Evolutionary conservation across 2,888 invertebrate species (phyloP).

Genomic region (Conistra vaccinii): DNA sequence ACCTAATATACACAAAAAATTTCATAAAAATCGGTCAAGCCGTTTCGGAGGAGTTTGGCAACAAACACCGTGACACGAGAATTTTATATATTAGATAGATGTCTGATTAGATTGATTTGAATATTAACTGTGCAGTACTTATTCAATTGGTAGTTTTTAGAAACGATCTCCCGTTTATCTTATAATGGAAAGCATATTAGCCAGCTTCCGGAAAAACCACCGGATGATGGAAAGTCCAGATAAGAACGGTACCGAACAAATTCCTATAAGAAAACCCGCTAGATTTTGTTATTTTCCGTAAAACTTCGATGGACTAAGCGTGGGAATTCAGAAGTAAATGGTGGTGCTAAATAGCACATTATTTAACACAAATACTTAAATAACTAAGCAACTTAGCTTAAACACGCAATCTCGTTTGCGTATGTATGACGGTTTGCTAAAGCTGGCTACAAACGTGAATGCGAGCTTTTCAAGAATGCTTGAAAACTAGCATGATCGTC

Average conservation of each 20-base stretch:
- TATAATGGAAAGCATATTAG: too few relatives aligned
- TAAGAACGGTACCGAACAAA: neutral
- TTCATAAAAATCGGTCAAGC: too few relatives aligned
- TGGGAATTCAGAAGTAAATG: conserved; percentile 52
- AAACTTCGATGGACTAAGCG: conserved; percentile 19
- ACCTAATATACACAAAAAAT: too few relatives aligned
- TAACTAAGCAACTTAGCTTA: conserved; percentile 35
- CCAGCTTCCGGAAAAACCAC: neutral
- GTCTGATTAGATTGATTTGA: too few relatives aligned
- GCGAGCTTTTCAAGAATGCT: neutral
- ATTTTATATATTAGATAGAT: too few relatives aligned
- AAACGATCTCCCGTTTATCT: neutral
- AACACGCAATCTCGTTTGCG: conserved; percentile 48
- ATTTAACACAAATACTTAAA: conserved; percentile 50
- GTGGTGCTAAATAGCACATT: conserved; percentile 53
- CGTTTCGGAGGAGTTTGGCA: too few relatives aligned
- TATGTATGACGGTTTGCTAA: conserved; percentile 16
- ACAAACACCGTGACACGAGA: too few relatives aligned
- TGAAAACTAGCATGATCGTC: neutral
- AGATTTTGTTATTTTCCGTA: neutral
- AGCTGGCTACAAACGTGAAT: neutral
- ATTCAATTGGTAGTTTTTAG: neutral
- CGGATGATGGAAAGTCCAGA: neutral
- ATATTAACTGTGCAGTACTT: too few relatives aligned
- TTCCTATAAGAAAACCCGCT: neutral